Conservation (phyloP, 2,113 vertebrate species). For the Boulengeromyrus knoepffleri region DNA sequence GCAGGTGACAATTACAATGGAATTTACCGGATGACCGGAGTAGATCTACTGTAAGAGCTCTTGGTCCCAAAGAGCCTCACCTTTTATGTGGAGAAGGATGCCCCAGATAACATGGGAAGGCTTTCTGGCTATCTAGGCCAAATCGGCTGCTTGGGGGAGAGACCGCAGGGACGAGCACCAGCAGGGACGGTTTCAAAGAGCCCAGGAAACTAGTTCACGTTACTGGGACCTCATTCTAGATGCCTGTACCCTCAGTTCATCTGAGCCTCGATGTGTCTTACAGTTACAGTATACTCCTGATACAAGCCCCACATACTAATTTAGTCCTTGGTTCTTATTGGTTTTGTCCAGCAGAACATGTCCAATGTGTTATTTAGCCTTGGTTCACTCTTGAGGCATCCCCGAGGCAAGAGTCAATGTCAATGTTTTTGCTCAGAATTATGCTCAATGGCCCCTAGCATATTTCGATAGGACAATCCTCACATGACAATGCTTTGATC, state of each 20-base stretch:
- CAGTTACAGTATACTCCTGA: background rate
- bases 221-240: constrained; percentile 46
- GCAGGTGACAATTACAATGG: background rate
- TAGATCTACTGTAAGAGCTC: background rate
- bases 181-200: constrained; percentile 49
- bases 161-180: constrained; percentile 37
- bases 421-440: background rate
- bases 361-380: background rate
- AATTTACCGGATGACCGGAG: background rate
- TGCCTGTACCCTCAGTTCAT: background rate
- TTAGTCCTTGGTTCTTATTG: background rate
- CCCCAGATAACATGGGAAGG: constrained; percentile 49
- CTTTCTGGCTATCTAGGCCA: constrained; percentile 48
- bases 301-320: background rate
- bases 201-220: constrained; percentile 55
- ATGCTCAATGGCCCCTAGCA: background rate
- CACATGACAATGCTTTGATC: background rate
- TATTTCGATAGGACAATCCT: background rate
- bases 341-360: background rate
- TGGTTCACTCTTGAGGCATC: background rate
- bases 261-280: background rate
- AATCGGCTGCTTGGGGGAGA: constrained; percentile 26
- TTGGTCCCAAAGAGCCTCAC: background rate
- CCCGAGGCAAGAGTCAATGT: background rate
- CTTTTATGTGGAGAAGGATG: constrained; percentile 33